Base-by-base conservation (phyloP, 2,888 invertebrate genomes). In the Clistopyga incitator region DNA sequence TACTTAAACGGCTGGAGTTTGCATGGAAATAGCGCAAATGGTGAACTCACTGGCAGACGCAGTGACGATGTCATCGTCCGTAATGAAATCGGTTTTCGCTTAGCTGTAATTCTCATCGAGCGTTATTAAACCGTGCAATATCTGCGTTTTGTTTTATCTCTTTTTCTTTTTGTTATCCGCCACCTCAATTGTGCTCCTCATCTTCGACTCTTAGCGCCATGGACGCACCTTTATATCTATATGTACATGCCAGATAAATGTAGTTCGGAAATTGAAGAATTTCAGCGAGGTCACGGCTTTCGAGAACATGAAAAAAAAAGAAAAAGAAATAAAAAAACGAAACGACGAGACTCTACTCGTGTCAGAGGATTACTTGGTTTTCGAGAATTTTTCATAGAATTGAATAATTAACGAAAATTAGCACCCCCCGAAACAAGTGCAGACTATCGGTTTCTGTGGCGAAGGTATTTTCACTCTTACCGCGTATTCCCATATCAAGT, bases 51-150 rank as follows among this genome's bases (percentile, higher is more conserved):
- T 59, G n/a, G 20, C 29, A 68, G 67, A 45, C 23, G 42, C 18
- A 56, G 25, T 23, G 64, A 86, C 84, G 83, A 75, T 20, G 67
- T 72, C 54, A 64, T 74, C 86, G 85, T 88, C 88, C 88, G 89
- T 90, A 91, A 92, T 91, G 90, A 90, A 91, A 92, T 92, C 89
- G 91, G 89, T 90, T 91, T 90, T 91, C 92, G 89, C 90, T 92
- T 91, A 91, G 90, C 89, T 87, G 84, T 50, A 72, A 84, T 85
- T 89, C 87, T 87, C 87, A 82, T 87, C 86, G 84, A 86, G 88
- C 88, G 89, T 90, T 76, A 71, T 77, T 81, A 70, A 80, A 80
- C 67, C 65, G 50, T 65, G 65, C 42, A 59, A 80, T 80, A 68
- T 38, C 20, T 23, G 52, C 70, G 47, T 18, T 15, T 47, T 47